Evolutionary conservation across 2,888 invertebrate genomes (phyloP).

Genomic region (Machimus rusticus): DNA sequence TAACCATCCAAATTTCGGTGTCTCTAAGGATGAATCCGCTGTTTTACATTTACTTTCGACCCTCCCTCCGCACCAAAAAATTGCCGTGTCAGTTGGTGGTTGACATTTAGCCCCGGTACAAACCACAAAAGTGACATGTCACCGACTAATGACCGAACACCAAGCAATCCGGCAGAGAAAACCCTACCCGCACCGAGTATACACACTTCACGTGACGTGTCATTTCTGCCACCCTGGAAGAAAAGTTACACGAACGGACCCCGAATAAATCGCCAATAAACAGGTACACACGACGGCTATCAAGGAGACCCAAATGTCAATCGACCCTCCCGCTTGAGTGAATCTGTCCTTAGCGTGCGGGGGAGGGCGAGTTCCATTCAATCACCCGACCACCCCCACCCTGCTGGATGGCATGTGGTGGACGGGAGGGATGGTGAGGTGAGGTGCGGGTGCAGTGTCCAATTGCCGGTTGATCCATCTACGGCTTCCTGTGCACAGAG

Average conservation of each 20-base stretch:
- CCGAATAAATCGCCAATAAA: constrained; percentile 5
- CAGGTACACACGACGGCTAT: background rate
- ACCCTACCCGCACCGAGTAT: background rate
- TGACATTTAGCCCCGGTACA: constrained; percentile 15
- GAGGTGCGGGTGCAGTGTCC: background rate
- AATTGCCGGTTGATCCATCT: constrained; percentile 36
- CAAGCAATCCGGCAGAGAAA: background rate
- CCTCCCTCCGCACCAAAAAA: background rate
- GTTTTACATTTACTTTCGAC: background rate
- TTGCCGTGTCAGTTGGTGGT: background rate
- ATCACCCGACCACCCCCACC: background rate
- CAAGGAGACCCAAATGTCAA: constrained; percentile 15
- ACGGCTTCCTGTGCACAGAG: constrained; percentile 34
- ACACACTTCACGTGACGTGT: background rate
- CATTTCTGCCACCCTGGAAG: background rate
- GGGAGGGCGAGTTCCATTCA: background rate
- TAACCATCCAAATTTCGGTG: background rate
- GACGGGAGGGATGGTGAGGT: background rate
- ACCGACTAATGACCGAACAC: constrained; percentile 8
- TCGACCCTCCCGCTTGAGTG: background rate
- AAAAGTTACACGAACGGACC: constrained; percentile 14
- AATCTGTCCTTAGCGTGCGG: background rate
- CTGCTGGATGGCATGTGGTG: background rate
- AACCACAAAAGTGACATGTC: constrained; percentile 31
- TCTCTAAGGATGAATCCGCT: background rate